Evolutionary conservation across 2,797 vertebrate genomes (phyloP).

Genomic region (Labeo calbasu): DNA sequence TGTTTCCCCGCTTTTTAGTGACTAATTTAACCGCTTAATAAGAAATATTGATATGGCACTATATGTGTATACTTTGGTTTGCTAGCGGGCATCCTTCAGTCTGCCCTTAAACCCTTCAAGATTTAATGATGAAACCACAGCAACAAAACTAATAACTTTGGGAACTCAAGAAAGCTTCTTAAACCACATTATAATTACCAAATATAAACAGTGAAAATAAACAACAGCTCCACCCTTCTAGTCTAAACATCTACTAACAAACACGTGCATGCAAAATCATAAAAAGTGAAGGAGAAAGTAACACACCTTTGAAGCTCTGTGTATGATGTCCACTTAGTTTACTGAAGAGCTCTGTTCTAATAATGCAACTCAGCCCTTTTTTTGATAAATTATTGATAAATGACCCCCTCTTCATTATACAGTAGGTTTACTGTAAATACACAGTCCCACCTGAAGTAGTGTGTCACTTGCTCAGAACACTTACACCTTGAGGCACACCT

Average conservation of each 20-base stretch:
- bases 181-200: not conserved
- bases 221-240: not conserved
- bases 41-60: no score
- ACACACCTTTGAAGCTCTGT: not conserved
- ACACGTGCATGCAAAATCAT: not conserved
- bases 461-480: not conserved
- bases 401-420: not conserved
- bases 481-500: not conserved
- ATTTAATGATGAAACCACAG: slow-evolving; percentile 1
- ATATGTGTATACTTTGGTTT: not conserved
- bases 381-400: not conserved
- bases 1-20: no score
- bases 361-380: not conserved
- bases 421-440: slow-evolving; percentile 74
- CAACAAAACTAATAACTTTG: not conserved
- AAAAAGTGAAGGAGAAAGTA: not conserved
- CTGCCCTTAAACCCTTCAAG: not conserved
- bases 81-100: not conserved
- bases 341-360: not conserved
- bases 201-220: not conserved
- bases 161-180: not conserved
- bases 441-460: slow-evolving; percentile 38
- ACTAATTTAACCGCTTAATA: no score
- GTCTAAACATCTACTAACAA: not conserved
- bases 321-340: not conserved